These are phyloP conservation scores for Chlorodrepanis virens DNA, from an alignment of 2,113 vertebrate species.

Conservation along the genomic window DNA sequence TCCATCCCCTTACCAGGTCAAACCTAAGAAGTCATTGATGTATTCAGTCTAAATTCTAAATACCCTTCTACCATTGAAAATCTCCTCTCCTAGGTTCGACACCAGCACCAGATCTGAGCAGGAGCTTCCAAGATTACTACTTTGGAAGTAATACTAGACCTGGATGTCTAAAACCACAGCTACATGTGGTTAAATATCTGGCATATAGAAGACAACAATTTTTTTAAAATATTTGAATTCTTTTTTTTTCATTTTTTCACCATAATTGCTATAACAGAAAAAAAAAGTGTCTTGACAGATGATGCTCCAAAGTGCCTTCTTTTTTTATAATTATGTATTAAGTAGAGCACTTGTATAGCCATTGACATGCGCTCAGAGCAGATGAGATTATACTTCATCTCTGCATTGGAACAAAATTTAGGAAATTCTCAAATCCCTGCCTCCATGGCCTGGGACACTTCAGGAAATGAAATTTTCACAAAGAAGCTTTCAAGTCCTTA, in stretches of 20 bases:
- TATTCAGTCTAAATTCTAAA: not conserved
- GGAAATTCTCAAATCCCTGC: not conserved
- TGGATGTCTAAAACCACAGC: not conserved
- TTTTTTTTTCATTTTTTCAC: not conserved
- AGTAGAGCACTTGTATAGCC: not conserved
- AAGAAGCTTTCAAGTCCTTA: not conserved
- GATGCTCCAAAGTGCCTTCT: not conserved
- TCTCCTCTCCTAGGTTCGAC: not conserved
- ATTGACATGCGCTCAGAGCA: fast-evolving
- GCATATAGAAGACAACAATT: not conserved
- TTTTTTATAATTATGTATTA: not conserved
- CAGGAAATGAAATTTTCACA: not conserved
- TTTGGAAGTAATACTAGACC: not conserved
- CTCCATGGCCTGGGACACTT: not conserved
- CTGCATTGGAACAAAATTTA: not conserved
- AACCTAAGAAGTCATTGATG: not conserved
- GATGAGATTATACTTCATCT: not conserved
- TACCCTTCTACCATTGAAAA: not conserved
- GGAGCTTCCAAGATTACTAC: not conserved
- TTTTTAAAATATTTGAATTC: not conserved
- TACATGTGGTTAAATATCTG: not conserved
- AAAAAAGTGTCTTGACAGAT: too few relatives aligned
- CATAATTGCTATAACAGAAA: not conserved
- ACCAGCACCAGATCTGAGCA: not conserved
- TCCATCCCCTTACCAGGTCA: not conserved